Conservation (phyloP, 2,888 invertebrate genomes). For the Sympetrum striolatum region DNA sequence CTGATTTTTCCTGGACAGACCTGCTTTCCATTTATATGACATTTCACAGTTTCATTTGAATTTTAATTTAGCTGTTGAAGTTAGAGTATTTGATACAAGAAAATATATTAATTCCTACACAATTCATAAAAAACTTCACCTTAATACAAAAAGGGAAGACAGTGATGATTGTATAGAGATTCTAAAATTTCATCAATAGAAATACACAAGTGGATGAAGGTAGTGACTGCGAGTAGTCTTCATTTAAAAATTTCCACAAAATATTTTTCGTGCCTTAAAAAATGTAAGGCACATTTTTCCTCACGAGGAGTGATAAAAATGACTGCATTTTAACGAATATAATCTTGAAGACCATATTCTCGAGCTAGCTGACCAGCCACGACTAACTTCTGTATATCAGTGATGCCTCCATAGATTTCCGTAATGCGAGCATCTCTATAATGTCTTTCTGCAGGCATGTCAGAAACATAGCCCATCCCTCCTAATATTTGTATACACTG, state of each 20-base stretch:
- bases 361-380: conserved; percentile 72
- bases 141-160: neutral
- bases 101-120: neutral
- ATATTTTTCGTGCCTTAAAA: neutral
- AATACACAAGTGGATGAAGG: neutral
- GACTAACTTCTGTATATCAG: conserved; percentile 76
- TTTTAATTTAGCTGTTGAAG: neutral
- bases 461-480: conserved; percentile 73
- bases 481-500: conserved; percentile 78
- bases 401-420: conserved; percentile 81
- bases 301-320: neutral
- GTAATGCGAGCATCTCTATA: conserved; percentile 81
- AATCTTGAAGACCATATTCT: conserved; percentile 61
- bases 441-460: conserved; percentile 76
- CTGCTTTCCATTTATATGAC: neutral
- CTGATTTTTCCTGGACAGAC: neutral
- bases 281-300: neutral
- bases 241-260: no score
- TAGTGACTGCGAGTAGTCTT: no score
- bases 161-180: neutral
- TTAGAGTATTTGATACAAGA: neutral
- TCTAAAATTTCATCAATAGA: neutral
- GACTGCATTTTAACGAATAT: neutral
- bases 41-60: neutral
- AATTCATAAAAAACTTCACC: neutral